Evolutionary conservation across 2,888 invertebrate species (phyloP).

Genomic region (Leptopilina myrica): DNA sequence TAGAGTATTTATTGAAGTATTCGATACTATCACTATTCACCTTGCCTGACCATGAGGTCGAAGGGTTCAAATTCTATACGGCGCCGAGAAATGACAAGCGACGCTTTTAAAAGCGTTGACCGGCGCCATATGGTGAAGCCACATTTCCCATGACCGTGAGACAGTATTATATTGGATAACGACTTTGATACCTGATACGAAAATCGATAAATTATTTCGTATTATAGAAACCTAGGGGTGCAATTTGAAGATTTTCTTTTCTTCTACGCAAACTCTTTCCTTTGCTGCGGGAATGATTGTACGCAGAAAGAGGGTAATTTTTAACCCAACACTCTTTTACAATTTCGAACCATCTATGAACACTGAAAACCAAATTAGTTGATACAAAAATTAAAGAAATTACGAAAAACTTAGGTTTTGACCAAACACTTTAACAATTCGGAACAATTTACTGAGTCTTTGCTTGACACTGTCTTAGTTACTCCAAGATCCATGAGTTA

Average conservation of each 20-base stretch:
- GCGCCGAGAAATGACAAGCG: constrained; percentile 37
- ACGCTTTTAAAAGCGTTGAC: constrained; percentile 34
- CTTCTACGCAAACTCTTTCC: background rate
- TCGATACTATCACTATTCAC: constrained; percentile 34
- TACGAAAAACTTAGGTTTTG: too few species aligned
- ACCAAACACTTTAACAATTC: too few species aligned
- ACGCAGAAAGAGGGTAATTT: too few species aligned
- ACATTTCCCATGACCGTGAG: constrained; percentile 39
- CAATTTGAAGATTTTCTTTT: constrained; percentile 18
- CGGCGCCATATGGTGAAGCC: constrained; percentile 31
- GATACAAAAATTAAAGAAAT: too few species aligned
- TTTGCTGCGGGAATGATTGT: background rate
- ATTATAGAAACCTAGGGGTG: constrained; percentile 6
- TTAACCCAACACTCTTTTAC: too few species aligned
- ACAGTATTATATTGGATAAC: constrained; percentile 33
- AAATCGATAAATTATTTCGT: constrained; percentile 36
- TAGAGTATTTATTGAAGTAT: constrained; percentile 37
- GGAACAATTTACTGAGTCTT: too few species aligned
- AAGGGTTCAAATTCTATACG: constrained; percentile 36
- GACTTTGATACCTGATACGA: constrained; percentile 36
- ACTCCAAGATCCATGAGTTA: too few species aligned
- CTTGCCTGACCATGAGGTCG: constrained; percentile 16
- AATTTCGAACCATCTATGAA: too few species aligned
- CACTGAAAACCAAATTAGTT: too few species aligned
- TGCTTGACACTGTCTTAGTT: too few species aligned